A percentile compares a stretch with the other conserved stretches of the same genome.
Evolutionary conservation across 2,888 invertebrate genomes (phyloP).

Genomic region (Andrena marginata): DNA sequence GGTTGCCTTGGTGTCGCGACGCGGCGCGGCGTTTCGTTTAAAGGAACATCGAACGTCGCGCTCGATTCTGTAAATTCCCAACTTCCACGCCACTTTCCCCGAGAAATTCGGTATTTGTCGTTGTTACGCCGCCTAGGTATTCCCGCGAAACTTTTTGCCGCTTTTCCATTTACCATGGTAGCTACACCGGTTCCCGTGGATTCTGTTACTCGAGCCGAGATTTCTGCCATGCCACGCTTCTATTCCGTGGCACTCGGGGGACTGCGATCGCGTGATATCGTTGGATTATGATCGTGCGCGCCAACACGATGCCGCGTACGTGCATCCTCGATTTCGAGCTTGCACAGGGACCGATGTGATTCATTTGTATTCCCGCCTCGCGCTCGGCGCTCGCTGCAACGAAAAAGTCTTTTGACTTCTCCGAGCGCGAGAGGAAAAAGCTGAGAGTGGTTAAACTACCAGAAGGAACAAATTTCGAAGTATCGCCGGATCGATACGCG

Average conservation of each 20-base stretch:
- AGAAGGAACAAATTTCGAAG: not conserved
- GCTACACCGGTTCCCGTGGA: slow-evolving; percentile 9
- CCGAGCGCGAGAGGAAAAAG: not conserved
- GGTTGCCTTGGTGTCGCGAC: not conserved
- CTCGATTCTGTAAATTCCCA: slow-evolving; percentile 28
- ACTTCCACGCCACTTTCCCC: slow-evolving; percentile 15
- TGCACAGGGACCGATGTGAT: not conserved
- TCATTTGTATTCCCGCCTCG: slow-evolving; percentile 26
- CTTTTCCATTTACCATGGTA: slow-evolving; percentile 4
- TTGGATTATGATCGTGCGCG: slow-evolving; percentile 23
- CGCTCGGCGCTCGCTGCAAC: not conserved
- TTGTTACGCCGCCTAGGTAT: not conserved
- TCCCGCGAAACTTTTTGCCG: slow-evolving; percentile 15
- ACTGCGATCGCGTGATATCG: slow-evolving; percentile 11
- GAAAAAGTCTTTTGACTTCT: slow-evolving; percentile 5
- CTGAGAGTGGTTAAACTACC: not conserved
- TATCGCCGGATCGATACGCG: not conserved
- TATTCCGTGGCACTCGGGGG: slow-evolving; percentile 18
- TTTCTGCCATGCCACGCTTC: slow-evolving; percentile 31
- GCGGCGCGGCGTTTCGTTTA: not conserved
- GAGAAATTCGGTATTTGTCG: slow-evolving; percentile 3
- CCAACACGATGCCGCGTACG: slow-evolving; percentile 1
- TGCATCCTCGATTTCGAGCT: not conserved
- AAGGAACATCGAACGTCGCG: slow-evolving; percentile 3
- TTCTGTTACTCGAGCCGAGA: slow-evolving; percentile 17